Evolutionary conservation across 2,888 invertebrate genomes (phyloP), one percentile per base, ranked within the genome.

Genomic region (Marronus borbonicus): DNA sequence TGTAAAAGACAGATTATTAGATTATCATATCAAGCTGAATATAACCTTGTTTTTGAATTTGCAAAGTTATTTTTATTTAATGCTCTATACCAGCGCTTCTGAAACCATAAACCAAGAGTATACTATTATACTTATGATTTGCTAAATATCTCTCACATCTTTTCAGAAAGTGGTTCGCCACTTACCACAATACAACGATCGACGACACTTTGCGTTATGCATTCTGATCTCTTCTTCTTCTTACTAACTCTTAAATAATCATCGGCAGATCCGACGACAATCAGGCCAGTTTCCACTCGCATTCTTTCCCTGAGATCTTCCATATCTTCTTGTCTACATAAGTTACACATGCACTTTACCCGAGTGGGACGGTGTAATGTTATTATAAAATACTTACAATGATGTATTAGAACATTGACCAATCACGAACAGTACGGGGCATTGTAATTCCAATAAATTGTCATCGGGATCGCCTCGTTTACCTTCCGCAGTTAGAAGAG

Each of bases 191-290:
- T 92, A 87, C 93, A 93, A 75, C 94, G 90, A 85, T 96, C 96
- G 0, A 95, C 94, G 90, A 95, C 93, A 58, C 92, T 90, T 86
- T 96, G 96, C 0, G 95, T 96, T 20, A 96, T 91, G 17, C 93
- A 93, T 83, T 95, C 94, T n/a, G 91, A 89, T 82, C 92, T 91
- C 80, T 94, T 92, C 85, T 94, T 94, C 70, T 91, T 90, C 80
- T 93, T 93, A 5, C 91, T 92, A 80, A 96, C 91, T 58, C 95
- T 89, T 20, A 96, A 88, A 76, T 92, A 90, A 86, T 95, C 94
- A 87, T 96, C 95, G 0, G 94, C 95, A 52, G 94, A 93, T 28
- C 96, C 96, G 17, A 96, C 93, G 14, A 96, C 91, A 50, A 96
- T 90, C 50, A 96, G 87, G 72, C 94, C 93, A 2, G 94, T 94